Percentiles rank a stretch among this genome's conserved stretches.
Evolutionary conservation across 2,797 vertebrate genomes (phyloP).

Genomic region (Psittacula derbiana): DNA sequence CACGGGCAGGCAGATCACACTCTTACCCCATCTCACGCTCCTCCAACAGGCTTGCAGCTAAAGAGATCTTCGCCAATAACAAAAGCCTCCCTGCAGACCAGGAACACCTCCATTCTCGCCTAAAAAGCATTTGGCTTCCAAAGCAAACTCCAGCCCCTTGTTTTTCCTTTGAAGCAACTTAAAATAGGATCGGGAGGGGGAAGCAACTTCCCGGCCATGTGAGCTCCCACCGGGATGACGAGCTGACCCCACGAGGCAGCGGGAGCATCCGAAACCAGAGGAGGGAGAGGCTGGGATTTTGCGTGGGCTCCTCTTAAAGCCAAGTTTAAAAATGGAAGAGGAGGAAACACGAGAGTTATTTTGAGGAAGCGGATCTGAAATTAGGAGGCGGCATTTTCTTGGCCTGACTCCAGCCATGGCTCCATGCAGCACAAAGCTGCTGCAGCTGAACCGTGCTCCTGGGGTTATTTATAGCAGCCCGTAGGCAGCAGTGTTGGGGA

Average conservation of each 20-base stretch:
- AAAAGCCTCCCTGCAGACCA: neutral
- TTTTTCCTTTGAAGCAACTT: neutral
- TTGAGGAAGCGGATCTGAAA: constrained; percentile 67
- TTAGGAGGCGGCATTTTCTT: constrained; percentile 59
- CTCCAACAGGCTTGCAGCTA: neutral
- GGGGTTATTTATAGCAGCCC: constrained; percentile 57
- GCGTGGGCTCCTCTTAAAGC: constrained; percentile 27
- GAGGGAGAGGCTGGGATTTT: constrained; percentile 35
- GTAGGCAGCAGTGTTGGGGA: neutral
- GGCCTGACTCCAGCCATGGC: constrained; percentile 39
- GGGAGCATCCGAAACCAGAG: neutral
- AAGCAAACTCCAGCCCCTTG: neutral
- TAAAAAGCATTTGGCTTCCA: neutral
- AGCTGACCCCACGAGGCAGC: neutral
- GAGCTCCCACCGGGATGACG: neutral
- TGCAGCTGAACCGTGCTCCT: constrained; percentile 54
- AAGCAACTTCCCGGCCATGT: neutral
- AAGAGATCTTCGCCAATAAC: neutral
- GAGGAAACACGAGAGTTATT: constrained; percentile 69
- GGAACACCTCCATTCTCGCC: neutral
- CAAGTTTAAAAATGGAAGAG: constrained; percentile 55
- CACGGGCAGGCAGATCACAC: accelerated
- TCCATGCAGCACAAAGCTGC: constrained; percentile 35
- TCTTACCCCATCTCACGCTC: neutral
- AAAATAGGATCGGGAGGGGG: neutral